Conservation (phyloP, 1,140 invertebrate species). For the Aphis craccivora region DNA sequence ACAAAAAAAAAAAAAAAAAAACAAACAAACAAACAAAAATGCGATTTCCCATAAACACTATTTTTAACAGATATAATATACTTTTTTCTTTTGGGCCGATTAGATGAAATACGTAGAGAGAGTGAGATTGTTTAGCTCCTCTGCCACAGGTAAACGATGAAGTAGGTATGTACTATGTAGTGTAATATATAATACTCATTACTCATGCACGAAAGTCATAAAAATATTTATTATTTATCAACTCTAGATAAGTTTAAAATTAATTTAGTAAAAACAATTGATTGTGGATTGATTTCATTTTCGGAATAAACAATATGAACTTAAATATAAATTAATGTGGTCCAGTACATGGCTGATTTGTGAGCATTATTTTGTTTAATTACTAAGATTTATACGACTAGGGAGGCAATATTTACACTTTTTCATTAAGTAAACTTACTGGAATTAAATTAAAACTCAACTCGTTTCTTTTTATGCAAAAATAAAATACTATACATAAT, state of each 20-base stretch:
- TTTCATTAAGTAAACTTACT: neutral
- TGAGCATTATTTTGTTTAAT: too few species aligned
- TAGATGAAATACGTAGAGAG: neutral
- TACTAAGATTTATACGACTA: too few species aligned
- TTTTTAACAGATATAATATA: neutral
- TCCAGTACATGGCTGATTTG: too few species aligned
- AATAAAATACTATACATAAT: too few species aligned
- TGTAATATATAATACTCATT: neutral
- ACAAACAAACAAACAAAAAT: neutral
- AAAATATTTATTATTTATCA: neutral
- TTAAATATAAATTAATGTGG: too few species aligned
- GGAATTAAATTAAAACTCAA: neutral
- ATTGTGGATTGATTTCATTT: too few species aligned
- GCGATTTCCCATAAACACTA: neutral
- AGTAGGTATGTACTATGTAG: neutral
- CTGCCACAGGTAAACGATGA: neutral
- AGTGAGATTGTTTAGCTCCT: neutral
- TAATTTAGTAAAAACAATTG: too few species aligned
- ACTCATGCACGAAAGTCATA: neutral
- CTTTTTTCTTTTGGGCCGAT: neutral
- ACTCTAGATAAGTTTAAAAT: neutral
- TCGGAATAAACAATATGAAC: too few species aligned
- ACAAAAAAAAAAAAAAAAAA: neutral
- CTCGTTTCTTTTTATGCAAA: too few species aligned
- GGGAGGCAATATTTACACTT: too few species aligned